Percentiles rank a stretch among this genome's conserved stretches.
Conservation (phyloP, 2,797 vertebrate species). For the Leptatherina wallacei region DNA sequence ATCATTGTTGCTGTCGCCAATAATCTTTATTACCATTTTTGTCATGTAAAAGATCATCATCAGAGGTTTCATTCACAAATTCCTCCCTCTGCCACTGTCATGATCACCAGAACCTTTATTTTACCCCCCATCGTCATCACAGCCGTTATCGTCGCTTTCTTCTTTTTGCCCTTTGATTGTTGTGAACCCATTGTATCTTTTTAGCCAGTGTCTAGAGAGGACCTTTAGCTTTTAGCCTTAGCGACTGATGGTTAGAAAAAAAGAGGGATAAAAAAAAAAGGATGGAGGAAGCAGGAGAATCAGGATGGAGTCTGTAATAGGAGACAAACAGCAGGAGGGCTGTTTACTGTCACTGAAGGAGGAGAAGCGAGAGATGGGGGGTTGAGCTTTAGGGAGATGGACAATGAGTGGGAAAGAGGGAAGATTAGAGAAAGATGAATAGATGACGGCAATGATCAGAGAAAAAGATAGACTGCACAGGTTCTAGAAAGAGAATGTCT, state of each 20-base stretch:
- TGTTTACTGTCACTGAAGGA: conserved; percentile 85
- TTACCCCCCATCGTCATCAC: conserved; percentile 35
- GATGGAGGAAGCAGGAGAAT: conserved; percentile 61
- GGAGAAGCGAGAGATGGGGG: conserved; percentile 40
- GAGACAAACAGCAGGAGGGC: conserved; percentile 90
- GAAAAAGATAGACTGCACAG: conserved; percentile 6
- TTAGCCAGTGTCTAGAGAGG: conserved; percentile 47
- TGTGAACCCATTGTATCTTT: conserved; percentile 64
- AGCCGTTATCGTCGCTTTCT: conserved; percentile 31
- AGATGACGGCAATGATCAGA: conserved; percentile 20
- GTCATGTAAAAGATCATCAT: conserved; percentile 39
- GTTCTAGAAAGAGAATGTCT: conserved; percentile 28
- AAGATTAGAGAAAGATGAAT: conserved; percentile 55
- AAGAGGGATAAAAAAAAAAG: conserved; percentile 37
- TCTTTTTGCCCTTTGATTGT: conserved; percentile 54
- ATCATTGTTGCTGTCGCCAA: background rate
- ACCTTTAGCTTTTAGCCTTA: conserved; percentile 70
- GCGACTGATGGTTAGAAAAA: conserved; percentile 52
- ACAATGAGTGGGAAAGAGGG: conserved; percentile 46
- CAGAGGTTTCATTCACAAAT: conserved; percentile 9
- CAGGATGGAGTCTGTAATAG: conserved; percentile 91
- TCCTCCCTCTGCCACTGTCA: background rate
- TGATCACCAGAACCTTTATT: conserved; percentile 31
- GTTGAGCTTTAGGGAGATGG: conserved; percentile 27
- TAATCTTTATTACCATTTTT: conserved; percentile 19